Base-by-base conservation (phyloP, 35 echinoderm and acorn worm genomes). In the Amphiura filiformis region DNA sequence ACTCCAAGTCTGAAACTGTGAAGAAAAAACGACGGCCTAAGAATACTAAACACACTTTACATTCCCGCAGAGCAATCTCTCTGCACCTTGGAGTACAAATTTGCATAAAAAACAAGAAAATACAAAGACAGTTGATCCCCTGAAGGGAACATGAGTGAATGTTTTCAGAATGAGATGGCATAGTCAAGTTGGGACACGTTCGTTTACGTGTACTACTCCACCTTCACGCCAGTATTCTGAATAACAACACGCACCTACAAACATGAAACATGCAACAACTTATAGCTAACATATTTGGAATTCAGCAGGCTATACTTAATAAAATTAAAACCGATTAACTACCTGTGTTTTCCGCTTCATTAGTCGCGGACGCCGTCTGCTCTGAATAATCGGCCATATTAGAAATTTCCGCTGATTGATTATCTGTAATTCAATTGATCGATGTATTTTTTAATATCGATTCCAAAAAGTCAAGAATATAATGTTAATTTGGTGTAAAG, bases 331-430 rank as follows among this genome's bases (percentile, higher is more conserved):
- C 26, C 26, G 28, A 70, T 70, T 26, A 70, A 70, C 61, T 70
- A 70, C 9, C 61, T 52, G 61, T 70, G 26, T 70, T 70, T 70
- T 70, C 61, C 61, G 61, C 61, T 70, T 70, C 61, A 70, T 70
- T 70, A 70, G 61, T 18, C 28, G 61, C 61, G 61, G 61, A 70
- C 61, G 61, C 61, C 61, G 61, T 70, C 61, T 70, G 61, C 61
- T 70, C 61, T 70, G 61, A 15, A 70, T 70, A 70, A 70, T 70
- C 61, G 61, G 61, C 61, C 61, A 70, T 70, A 70, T 70, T 70
- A 70, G 61, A 70, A 70, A 70, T 70, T 70, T 70, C 61, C 61
- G 61, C 61, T 70, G 61, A 70, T 70, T 70, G 61, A 70, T 70
- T 70, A 70, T 70, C 61, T 13, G 61, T 70, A 70, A 70, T 70